phyloP scores from a whole-genome alignment of 2,888 invertebrate species.

The Xanthorhoe designata region DNA sequence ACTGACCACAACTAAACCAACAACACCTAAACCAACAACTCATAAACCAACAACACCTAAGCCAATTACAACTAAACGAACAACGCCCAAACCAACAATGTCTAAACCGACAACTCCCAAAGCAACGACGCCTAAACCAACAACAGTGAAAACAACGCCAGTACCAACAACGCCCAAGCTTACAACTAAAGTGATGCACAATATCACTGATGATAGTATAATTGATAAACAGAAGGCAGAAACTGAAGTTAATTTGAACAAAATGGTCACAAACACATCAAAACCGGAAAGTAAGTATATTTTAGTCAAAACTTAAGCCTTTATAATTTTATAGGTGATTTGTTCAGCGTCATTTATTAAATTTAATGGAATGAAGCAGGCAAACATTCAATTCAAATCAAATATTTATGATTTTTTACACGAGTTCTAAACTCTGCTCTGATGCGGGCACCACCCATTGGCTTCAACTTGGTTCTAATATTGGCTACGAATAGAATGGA shows the following conservation, averaged over 20 bases:
- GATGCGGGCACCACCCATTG: too few relatives aligned
- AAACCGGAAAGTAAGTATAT: constrained; percentile 15
- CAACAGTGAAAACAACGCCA: constrained; percentile 33
- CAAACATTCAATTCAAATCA: too few relatives aligned
- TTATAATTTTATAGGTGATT: neutral
- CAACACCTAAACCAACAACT: constrained; percentile 36
- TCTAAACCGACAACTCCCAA: constrained; percentile 30
- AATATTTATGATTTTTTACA: too few relatives aligned
- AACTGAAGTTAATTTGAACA: constrained; percentile 31
- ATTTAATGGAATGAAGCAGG: too few relatives aligned
- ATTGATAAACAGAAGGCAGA: constrained; percentile 29
- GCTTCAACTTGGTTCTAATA: too few relatives aligned
- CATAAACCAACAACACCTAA: constrained; percentile 42
- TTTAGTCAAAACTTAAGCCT: neutral
- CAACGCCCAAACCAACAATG: constrained; percentile 40
- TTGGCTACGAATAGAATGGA: too few relatives aligned
- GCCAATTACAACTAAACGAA: constrained; percentile 41
- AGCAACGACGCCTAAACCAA: constrained; percentile 34
- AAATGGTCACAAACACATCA: neutral
- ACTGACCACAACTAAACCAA: constrained; percentile 31
- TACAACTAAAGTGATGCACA: constrained; percentile 3
- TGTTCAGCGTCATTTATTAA: too few relatives aligned
- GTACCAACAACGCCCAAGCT: constrained; percentile 24
- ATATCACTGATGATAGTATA: constrained; percentile 21
- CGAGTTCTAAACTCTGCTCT: too few relatives aligned